Evolutionary conservation across 2,888 invertebrate genomes (phyloP), one percentile per base, ranked within the genome.

Genomic region (Xanthia icteritia): DNA sequence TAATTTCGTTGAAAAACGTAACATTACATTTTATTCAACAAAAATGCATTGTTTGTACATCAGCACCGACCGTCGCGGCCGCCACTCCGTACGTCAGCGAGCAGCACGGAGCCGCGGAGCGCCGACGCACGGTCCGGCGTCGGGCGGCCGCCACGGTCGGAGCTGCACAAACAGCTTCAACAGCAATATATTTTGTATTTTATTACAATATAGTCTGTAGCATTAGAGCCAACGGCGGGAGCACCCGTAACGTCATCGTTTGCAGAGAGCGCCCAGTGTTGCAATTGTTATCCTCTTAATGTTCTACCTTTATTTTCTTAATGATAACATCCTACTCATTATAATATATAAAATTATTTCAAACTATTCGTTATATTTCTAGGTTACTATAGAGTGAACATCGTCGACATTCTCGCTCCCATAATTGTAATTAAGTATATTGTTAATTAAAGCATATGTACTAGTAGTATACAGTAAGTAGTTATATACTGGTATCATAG

Each of bases 1-100:
- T 92, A 91, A 90, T 92, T 90, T 90, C 88, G 90, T 92, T 92
- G 85, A 81, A 93, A 94, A 94, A 95, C 95, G 90, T 95, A 95
- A 95, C 95, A 94, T 92, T 90, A 92, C 88, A 91, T 86, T 88
- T 89, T 86, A 88, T 90, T 89, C 85, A 92, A 92, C 92, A 92
- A 87, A 91, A 90, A 84, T 86, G 76, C 81, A 79, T 72, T 61
- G 81, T 83, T 82, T 67, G 82, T 67, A 75, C 4, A 66, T 39
- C 63, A 78, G 72, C 82, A 67, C 72, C 74, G 77, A 72, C 70
- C 51, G 75, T 15, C 45, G 51, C 42, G 13, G 36, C 36, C 75
- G 20, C 65, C 20, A 0, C 51, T 8, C 31, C 36, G 63, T 36
- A 36, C 36, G 36, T 36, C 61, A 61, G 17, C 9, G 5, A 17